Evolutionary conservation across 2,113 vertebrate genomes (phyloP).

Genomic region (Tursiops truncatus): DNA sequence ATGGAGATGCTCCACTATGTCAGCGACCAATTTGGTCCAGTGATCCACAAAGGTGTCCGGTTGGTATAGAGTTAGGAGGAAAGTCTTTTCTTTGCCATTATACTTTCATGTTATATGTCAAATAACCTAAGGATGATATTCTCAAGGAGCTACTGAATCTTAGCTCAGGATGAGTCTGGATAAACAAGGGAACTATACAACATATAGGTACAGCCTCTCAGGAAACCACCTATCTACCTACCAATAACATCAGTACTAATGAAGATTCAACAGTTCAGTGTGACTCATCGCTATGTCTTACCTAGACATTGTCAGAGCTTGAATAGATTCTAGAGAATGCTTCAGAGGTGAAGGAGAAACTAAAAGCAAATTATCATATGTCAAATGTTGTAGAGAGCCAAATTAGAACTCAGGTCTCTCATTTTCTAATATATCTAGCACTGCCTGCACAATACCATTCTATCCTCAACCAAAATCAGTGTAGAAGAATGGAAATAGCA

Average conservation of each 20-base stretch:
- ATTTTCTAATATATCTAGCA: constrained; percentile 25
- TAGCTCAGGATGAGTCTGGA: constrained; percentile 2
- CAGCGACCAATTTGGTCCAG: not conserved
- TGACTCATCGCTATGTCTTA: not conserved
- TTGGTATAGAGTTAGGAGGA: not conserved
- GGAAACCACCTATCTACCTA: not conserved
- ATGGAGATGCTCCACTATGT: not conserved
- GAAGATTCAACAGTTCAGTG: not conserved
- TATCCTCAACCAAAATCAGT: constrained; percentile 5
- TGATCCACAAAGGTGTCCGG: not conserved
- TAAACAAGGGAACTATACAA: not conserved
- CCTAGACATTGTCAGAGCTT: not conserved
- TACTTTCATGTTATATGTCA: not conserved
- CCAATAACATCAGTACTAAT: not conserved
- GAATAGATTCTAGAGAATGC: not conserved
- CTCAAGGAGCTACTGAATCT: not conserved
- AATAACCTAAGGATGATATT: not conserved
- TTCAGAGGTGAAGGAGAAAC: constrained; percentile 34
- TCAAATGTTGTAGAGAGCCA: not conserved
- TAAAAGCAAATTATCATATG: not conserved
- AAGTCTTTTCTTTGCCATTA: not conserved
- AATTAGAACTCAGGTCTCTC: not conserved
- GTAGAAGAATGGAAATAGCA: not conserved
- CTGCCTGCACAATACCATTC: not conserved
- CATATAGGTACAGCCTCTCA: not conserved